A percentile compares a stretch with the other conserved stretches of the same genome.
Conservation (phyloP, 2,113 vertebrate species). For the Elachura formosa region DNA sequence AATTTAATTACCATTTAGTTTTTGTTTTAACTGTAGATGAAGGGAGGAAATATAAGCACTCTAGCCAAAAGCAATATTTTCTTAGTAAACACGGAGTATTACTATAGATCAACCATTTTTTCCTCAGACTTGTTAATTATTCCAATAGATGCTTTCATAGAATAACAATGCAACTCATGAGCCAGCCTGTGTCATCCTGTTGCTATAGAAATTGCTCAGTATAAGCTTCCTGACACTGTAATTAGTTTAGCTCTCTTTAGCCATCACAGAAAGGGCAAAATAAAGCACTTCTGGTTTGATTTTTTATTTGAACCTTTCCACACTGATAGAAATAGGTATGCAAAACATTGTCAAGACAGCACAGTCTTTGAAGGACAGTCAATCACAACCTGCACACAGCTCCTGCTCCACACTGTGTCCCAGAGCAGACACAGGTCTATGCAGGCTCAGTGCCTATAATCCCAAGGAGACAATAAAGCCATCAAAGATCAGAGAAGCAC, state of each 20-base stretch:
- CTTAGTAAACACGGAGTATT: not conserved
- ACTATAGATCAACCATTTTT: not conserved
- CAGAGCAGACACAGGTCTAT: not conserved
- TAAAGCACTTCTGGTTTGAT: not conserved
- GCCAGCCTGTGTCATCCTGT: not conserved
- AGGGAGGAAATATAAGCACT: not conserved
- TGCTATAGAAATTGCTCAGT: not conserved
- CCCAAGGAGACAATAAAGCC: not conserved
- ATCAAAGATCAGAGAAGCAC: not conserved
- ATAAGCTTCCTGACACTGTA: not conserved
- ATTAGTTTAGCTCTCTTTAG: not conserved
- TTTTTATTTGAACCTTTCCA: not conserved
- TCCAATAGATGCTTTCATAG: not conserved
- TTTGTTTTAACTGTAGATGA: not conserved
- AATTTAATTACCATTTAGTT: not conserved
- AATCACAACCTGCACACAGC: accelerated
- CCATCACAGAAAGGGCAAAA: not conserved
- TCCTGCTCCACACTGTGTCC: not conserved
- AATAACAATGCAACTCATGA: not conserved
- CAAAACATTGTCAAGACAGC: not conserved
- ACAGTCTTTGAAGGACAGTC: no score
- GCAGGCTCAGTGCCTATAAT: not conserved
- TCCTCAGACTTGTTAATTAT: not conserved
- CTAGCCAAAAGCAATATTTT: not conserved
- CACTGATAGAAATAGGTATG: not conserved